Evolutionary conservation across 2,113 vertebrate species (phyloP).

Genomic region (Leucosticte australis): DNA sequence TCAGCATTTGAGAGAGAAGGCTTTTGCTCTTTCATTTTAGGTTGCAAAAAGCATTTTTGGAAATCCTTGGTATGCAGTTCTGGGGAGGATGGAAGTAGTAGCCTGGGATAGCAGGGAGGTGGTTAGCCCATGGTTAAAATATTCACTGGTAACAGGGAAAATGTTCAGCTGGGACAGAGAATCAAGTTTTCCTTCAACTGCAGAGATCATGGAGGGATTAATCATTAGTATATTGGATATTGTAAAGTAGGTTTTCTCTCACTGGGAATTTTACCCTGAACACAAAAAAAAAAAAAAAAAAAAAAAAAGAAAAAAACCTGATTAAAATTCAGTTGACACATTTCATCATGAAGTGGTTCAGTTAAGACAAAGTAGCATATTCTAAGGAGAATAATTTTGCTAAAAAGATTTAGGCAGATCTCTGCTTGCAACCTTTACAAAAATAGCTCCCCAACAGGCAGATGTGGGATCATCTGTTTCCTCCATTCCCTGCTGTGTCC

Average conservation of each 20-base stretch:
- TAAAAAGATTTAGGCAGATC: neutral
- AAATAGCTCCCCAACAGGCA: conserved; percentile 12
- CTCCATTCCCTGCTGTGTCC: neutral
- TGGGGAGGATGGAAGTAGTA: neutral
- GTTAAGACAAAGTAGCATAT: neutral
- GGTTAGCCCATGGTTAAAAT: neutral
- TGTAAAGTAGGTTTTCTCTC: conserved; percentile 9
- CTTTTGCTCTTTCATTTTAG: neutral
- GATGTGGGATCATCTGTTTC: conserved; percentile 47
- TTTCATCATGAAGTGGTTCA: neutral
- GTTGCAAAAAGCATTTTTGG: neutral
- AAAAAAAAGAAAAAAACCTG: neutral
- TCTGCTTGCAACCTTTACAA: neutral
- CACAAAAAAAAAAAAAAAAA: neutral
- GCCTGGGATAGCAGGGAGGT: neutral
- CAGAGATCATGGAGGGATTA: neutral
- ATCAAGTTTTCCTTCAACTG: neutral
- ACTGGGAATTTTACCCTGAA: neutral
- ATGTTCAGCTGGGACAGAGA: neutral
- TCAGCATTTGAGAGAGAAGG: neutral
- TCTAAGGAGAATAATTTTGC: neutral
- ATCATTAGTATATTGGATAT: neutral
- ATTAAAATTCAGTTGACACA: neutral
- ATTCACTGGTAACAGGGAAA: neutral
- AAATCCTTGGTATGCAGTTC: neutral